Base-by-base conservation (phyloP, 2,113 vertebrate genomes). In the Gobio gobio region DNA sequence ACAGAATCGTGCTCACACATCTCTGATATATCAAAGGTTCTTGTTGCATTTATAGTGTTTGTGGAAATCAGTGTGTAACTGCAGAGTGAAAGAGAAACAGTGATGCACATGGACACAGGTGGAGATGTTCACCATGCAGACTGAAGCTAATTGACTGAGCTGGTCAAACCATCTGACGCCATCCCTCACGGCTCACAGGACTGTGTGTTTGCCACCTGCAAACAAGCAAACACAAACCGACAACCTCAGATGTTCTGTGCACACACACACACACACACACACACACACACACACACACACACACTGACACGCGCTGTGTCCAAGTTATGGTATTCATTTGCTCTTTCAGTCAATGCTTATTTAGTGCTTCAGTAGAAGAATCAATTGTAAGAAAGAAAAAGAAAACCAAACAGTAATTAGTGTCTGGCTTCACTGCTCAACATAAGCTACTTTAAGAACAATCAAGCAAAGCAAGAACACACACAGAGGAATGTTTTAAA, bases 191-290 rank as follows among this genome's bases (percentile, higher is more conserved):
- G 10, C 59, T 61, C 59, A 12, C 66, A n/a, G 86, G 80, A 90
- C 87, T 85, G 83, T 77, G 70, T 86, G 54, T 56, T 72, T 22
- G 22, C 36, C 66, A 63, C 59, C 51, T 76, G 74, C 63, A 83
- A 86, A 72, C 74, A 86, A 51, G 40, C 7, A 10, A 72, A 43
- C 33, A 72, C 18, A 22, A 43, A 72, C 36, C 1, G n/a, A 61
- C n/a, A 61, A 8, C 59, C 22, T 61, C n/a, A 61, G 59, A 61
- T 61, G 58, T 22, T 61, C 58, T 24, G 10, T 20, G 5, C 20
- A 10, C 58, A n/a, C 22, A 59, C 22, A 59, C 58, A n/a, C 36
- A 36, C 36, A 36, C 36, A 4, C 36, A 36, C 36, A 36, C 36
- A 36, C 36, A 36, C 36, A 36, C 36, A 36, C 36, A 36, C 36